Percentiles rank a stretch among this genome's conserved stretches.
These are phyloP conservation scores for Planiliza haematocheilus DNA, from an alignment of 2,113 vertebrate species.

Conservation along the genomic window DNA sequence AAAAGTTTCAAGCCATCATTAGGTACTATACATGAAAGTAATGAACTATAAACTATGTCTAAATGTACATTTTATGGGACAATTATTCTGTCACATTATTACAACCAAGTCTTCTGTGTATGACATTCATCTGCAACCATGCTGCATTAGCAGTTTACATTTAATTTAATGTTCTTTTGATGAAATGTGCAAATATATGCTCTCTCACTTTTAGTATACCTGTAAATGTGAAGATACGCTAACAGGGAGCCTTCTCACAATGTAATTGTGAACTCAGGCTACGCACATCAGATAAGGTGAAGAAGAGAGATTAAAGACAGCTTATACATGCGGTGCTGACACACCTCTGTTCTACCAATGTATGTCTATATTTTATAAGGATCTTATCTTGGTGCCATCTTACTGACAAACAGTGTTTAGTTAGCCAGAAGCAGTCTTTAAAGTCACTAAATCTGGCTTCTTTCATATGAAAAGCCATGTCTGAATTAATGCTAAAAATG, in stretches of 20 bases:
- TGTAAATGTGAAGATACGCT: slow-evolving; percentile 22
- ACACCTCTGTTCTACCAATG: background rate
- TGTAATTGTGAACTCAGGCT: background rate
- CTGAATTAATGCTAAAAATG: slow-evolving; percentile 8
- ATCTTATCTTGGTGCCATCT: background rate
- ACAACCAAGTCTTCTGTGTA: background rate
- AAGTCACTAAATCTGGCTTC: background rate
- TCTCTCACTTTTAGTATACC: slow-evolving; percentile 17
- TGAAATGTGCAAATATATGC: slow-evolving; percentile 15
- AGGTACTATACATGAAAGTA: background rate
- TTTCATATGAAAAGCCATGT: background rate
- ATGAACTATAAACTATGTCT: background rate
- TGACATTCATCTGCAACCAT: slow-evolving; percentile 1
- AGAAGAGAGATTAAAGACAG: slow-evolving; percentile 3
- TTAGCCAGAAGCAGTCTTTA: slow-evolving; percentile 5
- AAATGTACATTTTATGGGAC: background rate
- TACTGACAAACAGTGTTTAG: too few species aligned
- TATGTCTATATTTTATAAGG: background rate
- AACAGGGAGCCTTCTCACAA: slow-evolving; percentile 6
- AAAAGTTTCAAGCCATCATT: background rate
- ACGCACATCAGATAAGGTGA: slow-evolving; percentile 2
- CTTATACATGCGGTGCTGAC: background rate
- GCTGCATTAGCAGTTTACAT: slow-evolving; percentile 20
- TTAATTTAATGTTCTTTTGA: slow-evolving; percentile 17
- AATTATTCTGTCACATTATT: background rate